Evolutionary conservation across 2,797 vertebrate species (phyloP).

Genomic region (Chrysolophus pictus): DNA sequence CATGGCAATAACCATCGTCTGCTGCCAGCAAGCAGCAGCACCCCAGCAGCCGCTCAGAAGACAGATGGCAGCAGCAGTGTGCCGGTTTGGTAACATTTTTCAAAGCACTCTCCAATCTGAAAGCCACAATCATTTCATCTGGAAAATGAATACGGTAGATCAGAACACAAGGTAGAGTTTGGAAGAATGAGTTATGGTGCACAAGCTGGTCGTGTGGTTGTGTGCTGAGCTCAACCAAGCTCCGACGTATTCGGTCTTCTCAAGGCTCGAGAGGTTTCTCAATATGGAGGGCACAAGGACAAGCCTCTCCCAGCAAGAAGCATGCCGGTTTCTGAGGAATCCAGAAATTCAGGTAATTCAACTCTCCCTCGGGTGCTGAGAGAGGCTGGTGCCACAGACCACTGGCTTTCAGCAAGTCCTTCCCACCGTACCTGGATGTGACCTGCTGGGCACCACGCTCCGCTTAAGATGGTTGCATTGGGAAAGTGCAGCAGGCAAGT

Average conservation of each 20-base stretch:
- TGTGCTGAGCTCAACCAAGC: not conserved
- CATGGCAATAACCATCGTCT: not conserved
- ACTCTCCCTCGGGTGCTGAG: not conserved
- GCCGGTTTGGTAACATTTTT: constrained; percentile 3
- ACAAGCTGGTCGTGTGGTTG: not conserved
- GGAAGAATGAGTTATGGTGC: not conserved
- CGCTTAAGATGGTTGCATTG: not conserved
- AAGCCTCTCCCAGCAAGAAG: not conserved
- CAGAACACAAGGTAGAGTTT: not conserved
- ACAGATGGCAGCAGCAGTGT: constrained; percentile 62
- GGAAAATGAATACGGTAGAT: constrained; percentile 43
- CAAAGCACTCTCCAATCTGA: constrained; percentile 28
- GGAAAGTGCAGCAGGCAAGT: not conserved
- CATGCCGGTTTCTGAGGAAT: not conserved
- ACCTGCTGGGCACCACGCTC: not conserved
- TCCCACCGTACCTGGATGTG: not conserved
- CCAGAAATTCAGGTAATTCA: constrained; percentile 20
- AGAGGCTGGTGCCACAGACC: not conserved
- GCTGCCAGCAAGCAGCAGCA: constrained; percentile 22
- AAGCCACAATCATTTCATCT: constrained; percentile 37
- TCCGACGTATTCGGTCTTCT: not conserved
- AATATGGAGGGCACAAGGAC: not conserved
- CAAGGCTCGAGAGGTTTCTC: not conserved
- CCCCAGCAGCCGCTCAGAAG: constrained; percentile 56
- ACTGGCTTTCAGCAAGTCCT: not conserved